phyloP scores from a whole-genome alignment of 2,113 vertebrate genomes.

The Pelecanoides urinatrix region DNA sequence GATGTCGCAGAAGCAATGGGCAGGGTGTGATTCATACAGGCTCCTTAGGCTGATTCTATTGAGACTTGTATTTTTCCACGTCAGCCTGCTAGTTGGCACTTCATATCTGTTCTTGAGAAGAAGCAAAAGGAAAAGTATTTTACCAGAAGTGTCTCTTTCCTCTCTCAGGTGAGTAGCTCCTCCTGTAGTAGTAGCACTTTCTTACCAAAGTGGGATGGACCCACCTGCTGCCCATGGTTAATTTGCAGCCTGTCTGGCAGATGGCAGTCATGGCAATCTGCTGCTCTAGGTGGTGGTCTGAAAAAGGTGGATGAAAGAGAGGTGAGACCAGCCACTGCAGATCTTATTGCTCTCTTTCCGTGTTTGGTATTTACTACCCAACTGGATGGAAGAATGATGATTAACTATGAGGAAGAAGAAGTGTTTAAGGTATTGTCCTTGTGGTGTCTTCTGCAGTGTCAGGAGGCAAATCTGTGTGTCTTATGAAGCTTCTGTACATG shows the following conservation, averaged over 20 bases:
- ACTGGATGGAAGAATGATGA: not conserved
- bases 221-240: not conserved
- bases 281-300: not conserved
- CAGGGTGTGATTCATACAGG: not conserved
- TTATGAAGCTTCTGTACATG: not conserved
- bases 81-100: not conserved
- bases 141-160: not conserved
- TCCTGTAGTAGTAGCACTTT: accelerated
- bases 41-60: not conserved
- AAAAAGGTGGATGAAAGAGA: not conserved
- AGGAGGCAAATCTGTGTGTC: not conserved
- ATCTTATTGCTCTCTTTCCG: not conserved
- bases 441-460: not conserved
- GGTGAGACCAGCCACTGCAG: too few relatives aligned
- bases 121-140: not conserved
- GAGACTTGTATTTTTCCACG: not conserved
- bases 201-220: not conserved
- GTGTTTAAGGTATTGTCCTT: not conserved
- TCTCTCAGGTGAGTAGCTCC: not conserved
- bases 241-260: too few relatives aligned
- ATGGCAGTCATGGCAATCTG: not conserved
- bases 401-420: not conserved
- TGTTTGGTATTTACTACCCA: not conserved
- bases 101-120: not conserved
- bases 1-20: not conserved